These are phyloP conservation scores for Agonopterix heracliana DNA, from an alignment of 2,888 invertebrate genomes.

Conservation along the genomic window DNA sequence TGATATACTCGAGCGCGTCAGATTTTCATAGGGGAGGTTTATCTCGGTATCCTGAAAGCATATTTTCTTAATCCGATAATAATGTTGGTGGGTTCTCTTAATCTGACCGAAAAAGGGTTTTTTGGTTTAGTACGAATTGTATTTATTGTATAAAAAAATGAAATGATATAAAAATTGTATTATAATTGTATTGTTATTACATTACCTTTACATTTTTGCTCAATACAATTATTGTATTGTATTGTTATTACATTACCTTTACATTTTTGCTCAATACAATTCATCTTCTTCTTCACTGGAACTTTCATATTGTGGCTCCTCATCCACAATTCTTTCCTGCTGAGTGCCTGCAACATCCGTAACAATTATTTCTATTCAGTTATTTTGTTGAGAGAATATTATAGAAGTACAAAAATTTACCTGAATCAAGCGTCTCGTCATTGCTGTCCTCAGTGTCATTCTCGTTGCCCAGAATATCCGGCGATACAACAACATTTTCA, in stretches of 20 bases:
- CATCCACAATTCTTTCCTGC: conserved; percentile 8
- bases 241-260: conserved; percentile 4
- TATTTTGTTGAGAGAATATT: conserved; percentile 8
- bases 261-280: conserved; percentile 9
- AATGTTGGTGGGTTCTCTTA: neutral
- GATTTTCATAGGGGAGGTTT: too few species aligned
- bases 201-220: conserved; percentile 9
- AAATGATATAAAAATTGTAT: conserved; percentile 6
- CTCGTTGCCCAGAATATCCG: conserved; percentile 15
- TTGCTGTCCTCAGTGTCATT: conserved; percentile 8
- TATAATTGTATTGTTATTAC: conserved; percentile 1
- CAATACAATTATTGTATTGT: conserved; percentile 6
- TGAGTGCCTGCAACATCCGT: conserved; percentile 7
- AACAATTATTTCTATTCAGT: conserved; percentile 8
- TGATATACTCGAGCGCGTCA: too few species aligned
- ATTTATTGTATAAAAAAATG: neutral
- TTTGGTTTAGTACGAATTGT: neutral
- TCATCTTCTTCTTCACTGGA: conserved; percentile 8
- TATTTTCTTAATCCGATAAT: neutral
- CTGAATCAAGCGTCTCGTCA: conserved; percentile 15
- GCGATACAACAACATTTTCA: conserved; percentile 20
- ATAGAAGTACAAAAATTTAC: conserved; percentile 8
- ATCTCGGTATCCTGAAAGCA: neutral
- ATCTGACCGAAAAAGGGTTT: neutral
- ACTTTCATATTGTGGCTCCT: conserved; percentile 9